phyloP scores from a whole-genome alignment of 2,113 vertebrate species.

The Cololabis saira region DNA sequence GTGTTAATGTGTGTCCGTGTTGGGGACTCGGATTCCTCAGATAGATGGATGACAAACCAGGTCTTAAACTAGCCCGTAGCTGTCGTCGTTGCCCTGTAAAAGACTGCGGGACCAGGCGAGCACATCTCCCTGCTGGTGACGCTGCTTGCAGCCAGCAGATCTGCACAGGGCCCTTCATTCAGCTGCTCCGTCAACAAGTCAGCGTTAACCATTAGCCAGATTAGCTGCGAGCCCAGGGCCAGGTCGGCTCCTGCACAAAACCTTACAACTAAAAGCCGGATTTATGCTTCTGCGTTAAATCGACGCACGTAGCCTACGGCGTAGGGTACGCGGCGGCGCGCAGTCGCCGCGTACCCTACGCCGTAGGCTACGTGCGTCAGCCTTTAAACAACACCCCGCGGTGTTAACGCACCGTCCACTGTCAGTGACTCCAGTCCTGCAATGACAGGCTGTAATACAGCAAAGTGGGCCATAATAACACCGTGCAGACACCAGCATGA shows the following conservation, averaged over 20 bases:
- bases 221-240: conserved; percentile 55
- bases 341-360: no score
- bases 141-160: conserved; percentile 76
- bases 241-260: no score
- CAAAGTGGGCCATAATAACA: conserved; percentile 61
- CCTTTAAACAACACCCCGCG: no score
- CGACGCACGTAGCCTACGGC: no score
- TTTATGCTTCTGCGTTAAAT: no score
- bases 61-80: no score
- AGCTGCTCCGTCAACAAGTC: conserved; percentile 79
- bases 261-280: no score
- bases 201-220: conserved; percentile 74
- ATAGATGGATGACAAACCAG: conserved; percentile 54
- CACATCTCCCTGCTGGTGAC: conserved; percentile 73
- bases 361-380: no score
- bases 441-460: conserved; percentile 67
- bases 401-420: no score
- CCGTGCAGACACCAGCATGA: conserved; percentile 67
- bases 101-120: conserved; percentile 73
- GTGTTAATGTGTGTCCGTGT: conserved; percentile 54
- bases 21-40: no score
- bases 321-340: no score
- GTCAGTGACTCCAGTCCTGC: conserved; percentile 47
- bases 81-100: conserved; percentile 64
- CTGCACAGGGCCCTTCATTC: conserved; percentile 75